Conservation (phyloP, 2,888 invertebrate species). For the Tryphoninae sp. region DNA sequence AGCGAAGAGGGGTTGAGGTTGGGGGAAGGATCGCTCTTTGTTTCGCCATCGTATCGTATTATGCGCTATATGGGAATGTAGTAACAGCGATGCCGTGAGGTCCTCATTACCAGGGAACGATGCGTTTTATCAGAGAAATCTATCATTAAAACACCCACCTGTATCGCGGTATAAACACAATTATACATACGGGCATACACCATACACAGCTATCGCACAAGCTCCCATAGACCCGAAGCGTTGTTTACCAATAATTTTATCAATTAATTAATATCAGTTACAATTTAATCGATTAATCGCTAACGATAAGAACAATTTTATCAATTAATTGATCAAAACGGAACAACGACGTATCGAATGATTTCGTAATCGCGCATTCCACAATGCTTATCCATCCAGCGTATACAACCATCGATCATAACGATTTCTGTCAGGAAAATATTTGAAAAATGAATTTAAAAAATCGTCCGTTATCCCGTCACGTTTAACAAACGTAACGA, state of each 20-base stretch:
- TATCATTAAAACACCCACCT: constrained; percentile 65
- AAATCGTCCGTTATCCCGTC: constrained; percentile 28
- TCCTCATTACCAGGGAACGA: constrained; percentile 59
- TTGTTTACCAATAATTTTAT: constrained; percentile 1
- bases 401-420: constrained; percentile 34
- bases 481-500: neutral
- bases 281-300: neutral
- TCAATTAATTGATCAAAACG: constrained; percentile 24
- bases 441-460: constrained; percentile 14
- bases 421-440: constrained; percentile 21
- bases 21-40: constrained; percentile 26
- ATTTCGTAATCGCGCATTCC: constrained; percentile 39
- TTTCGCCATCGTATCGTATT: constrained; percentile 57
- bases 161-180: constrained; percentile 1
- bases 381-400: constrained; percentile 26
- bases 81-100: constrained; percentile 27
- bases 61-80: constrained; percentile 4
- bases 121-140: constrained; percentile 62
- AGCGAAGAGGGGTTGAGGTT: neutral
- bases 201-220: neutral
- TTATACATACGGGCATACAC: neutral
- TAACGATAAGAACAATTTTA: neutral
- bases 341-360: constrained; percentile 20
- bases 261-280: neutral
- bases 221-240: neutral